phyloP scores from a whole-genome alignment of 1,140 invertebrate species.

The Heterodera schachtii region DNA sequence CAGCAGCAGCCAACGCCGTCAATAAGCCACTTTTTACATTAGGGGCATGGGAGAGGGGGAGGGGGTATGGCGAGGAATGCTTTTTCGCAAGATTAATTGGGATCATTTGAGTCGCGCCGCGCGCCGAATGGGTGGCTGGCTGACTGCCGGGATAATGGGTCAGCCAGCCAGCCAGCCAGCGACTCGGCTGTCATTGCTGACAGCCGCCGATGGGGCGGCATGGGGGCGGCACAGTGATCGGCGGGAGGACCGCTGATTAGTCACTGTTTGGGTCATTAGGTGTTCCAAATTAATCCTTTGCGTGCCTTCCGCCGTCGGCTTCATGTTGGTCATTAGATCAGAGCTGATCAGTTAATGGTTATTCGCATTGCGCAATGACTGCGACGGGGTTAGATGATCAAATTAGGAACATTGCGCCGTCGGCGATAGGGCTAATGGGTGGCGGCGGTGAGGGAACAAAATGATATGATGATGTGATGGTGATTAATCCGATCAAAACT shows the following conservation, averaged over 20 bases:
- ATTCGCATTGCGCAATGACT: too few species aligned
- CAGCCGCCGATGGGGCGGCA: too few species aligned
- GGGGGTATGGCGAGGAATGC: neutral
- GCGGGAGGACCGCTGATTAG: too few species aligned
- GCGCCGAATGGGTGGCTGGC: neutral
- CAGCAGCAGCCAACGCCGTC: neutral
- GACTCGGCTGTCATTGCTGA: neutral
- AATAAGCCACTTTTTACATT: neutral
- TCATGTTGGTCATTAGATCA: neutral
- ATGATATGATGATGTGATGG: neutral
- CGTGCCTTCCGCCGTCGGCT: too few species aligned
- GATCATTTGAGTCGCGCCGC: neutral
- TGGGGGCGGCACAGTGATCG: too few species aligned
- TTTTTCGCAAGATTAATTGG: constrained; percentile 4
- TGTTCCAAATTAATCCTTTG: neutral
- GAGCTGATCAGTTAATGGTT: too few species aligned
- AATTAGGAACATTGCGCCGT: neutral
- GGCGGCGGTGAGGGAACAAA: neutral
- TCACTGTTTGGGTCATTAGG: too few species aligned
- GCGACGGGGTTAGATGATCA: too few species aligned
- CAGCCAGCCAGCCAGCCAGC: neutral
- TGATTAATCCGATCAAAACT: neutral
- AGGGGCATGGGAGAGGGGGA: neutral
- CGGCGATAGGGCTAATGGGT: too few species aligned
- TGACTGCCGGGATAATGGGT: neutral